Conservation (phyloP, 2,888 invertebrate species). For the Adineta ricciae region DNA sequence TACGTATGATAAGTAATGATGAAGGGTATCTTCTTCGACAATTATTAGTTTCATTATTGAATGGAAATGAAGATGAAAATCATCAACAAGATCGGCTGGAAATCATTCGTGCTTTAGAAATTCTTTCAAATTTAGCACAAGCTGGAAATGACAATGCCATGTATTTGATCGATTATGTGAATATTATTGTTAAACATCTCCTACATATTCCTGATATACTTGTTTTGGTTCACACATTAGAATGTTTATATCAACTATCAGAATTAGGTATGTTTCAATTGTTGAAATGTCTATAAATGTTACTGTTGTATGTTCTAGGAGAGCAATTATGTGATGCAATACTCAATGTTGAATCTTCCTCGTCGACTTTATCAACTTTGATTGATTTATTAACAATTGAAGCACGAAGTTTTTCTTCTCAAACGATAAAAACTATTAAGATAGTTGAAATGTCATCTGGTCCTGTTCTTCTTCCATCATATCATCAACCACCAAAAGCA, state of each 20-base stretch:
- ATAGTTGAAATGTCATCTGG: background rate
- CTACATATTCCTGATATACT: slow-evolving; percentile 26
- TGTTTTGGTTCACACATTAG: slow-evolving; percentile 25
- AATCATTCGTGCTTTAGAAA: slow-evolving; percentile 30
- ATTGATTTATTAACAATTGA: slow-evolving; percentile 18
- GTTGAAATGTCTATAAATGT: background rate
- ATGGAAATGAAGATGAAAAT: background rate
- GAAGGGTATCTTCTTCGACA: background rate
- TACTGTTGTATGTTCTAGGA: background rate
- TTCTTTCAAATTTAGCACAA: slow-evolving; percentile 23
- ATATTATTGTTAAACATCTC: slow-evolving; percentile 11
- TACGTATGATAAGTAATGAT: background rate
- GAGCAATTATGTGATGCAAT: background rate
- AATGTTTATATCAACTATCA: slow-evolving; percentile 29
- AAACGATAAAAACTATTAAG: slow-evolving; percentile 13
- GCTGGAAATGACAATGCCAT: background rate
- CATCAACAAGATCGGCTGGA: slow-evolving; percentile 11
- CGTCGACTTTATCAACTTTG: background rate
- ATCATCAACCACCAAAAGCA: background rate
- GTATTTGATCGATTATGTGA: slow-evolving; percentile 18
- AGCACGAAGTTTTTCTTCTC: background rate
- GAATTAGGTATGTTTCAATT: slow-evolving; percentile 20
- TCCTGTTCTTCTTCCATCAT: background rate
- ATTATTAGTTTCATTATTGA: background rate
- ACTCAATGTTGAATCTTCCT: background rate